Evolutionary conservation across 2,888 invertebrate genomes (phyloP).

Genomic region (Cloeon dipterum): DNA sequence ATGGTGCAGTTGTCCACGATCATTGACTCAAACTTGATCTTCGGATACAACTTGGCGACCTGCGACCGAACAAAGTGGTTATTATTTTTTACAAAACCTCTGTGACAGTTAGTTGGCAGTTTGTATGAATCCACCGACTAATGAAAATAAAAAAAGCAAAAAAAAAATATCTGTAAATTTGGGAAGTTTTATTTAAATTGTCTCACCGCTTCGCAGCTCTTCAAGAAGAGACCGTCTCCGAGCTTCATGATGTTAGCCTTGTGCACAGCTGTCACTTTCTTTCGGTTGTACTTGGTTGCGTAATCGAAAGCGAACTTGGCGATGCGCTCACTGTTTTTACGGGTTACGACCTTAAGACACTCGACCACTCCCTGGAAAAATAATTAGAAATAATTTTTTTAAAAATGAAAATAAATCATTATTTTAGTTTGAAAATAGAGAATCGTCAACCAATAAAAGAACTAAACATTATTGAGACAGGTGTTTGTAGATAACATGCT

Average conservation of each 20-base stretch:
- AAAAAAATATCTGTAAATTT: no score
- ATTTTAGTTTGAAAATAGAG: neutral
- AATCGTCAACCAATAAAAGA: neutral
- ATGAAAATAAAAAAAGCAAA: no score
- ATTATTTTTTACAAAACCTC: no score
- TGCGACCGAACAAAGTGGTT: no score
- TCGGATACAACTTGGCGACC: slow-evolving; percentile 74
- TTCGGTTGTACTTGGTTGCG: slow-evolving; percentile 76
- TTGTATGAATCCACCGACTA: no score
- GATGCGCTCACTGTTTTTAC: slow-evolving; percentile 75
- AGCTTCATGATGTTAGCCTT: slow-evolving; percentile 99
- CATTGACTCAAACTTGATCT: slow-evolving; percentile 88
- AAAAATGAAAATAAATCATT: neutral
- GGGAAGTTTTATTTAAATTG: no score
- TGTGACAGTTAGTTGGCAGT: no score
- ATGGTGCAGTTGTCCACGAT: slow-evolving; percentile 98
- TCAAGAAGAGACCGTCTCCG: slow-evolving; percentile 85
- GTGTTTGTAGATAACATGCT: no score
- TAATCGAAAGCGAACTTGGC: slow-evolving; percentile 99
- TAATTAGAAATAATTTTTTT: neutral
- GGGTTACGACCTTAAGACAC: slow-evolving; percentile 89
- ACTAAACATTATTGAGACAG: no score
- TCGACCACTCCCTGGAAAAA: slow-evolving; percentile 59
- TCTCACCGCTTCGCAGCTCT: slow-evolving; percentile 64
- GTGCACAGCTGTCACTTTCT: slow-evolving; percentile 95